These are phyloP conservation scores for Saxicola maurus DNA, from an alignment of 2,797 vertebrate species.

Conservation along the genomic window DNA sequence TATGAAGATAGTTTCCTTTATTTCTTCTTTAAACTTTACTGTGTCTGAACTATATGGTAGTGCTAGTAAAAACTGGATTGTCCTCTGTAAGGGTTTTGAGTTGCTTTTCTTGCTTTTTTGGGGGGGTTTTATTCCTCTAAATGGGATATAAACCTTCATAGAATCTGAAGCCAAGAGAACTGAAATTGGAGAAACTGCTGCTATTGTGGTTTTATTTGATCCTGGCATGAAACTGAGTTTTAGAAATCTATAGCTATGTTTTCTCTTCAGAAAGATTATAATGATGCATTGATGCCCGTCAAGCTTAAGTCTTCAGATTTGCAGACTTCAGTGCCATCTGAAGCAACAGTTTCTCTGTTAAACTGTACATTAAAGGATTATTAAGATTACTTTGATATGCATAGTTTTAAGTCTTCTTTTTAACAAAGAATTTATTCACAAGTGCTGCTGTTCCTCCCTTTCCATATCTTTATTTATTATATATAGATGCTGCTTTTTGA, in stretches of 20 bases:
- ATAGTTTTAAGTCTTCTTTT: background rate
- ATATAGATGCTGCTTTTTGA: background rate
- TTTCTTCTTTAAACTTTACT: background rate
- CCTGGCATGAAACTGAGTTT: background rate
- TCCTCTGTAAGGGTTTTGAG: background rate
- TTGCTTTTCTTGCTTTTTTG: background rate
- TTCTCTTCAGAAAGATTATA: background rate
- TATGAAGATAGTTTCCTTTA: background rate
- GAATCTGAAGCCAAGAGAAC: background rate
- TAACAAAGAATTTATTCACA: background rate
- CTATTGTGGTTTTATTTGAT: background rate
- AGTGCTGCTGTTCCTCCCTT: background rate
- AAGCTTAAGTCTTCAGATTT: background rate
- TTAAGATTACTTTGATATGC: background rate
- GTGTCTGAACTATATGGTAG: background rate
- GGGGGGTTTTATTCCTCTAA: background rate
- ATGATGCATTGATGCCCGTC: background rate
- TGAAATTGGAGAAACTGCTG: background rate
- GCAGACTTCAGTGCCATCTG: background rate
- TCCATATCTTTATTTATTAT: background rate
- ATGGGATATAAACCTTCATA: background rate
- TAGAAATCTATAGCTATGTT: background rate
- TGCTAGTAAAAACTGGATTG: background rate
- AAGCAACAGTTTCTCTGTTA: background rate
- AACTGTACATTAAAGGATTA: background rate